These are phyloP conservation scores for Tauraco hartlaubi DNA, from an alignment of 2,797 vertebrate genomes.

Conservation along the genomic window DNA sequence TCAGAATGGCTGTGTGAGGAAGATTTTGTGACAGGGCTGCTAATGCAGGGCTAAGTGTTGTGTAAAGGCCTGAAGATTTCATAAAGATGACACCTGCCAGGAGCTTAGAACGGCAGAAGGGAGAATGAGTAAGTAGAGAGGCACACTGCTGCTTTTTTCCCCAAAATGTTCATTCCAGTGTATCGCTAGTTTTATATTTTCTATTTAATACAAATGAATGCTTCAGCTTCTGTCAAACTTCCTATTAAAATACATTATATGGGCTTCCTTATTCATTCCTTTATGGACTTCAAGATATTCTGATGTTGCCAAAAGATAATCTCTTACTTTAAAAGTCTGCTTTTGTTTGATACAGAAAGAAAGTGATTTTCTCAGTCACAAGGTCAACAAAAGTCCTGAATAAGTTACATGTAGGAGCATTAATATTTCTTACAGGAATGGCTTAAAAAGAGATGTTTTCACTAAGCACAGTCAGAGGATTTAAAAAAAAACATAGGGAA, in stretches of 20 bases:
- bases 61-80: neutral
- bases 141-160: neutral
- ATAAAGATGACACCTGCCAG: neutral
- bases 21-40: neutral
- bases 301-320: neutral
- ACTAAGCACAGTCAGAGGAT: neutral
- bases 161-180: neutral
- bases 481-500: neutral
- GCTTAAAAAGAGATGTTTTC: constrained; percentile 3
- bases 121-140: neutral
- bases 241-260: constrained; percentile 19
- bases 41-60: neutral
- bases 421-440: neutral
- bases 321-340: neutral
- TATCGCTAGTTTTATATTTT: neutral
- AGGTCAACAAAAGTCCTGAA: neutral
- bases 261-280: neutral
- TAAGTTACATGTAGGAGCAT: neutral
- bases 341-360: neutral
- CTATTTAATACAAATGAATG: neutral
- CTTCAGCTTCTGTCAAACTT: constrained; percentile 3
- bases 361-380: constrained; percentile 21
- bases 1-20: rapidly evolving
- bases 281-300: neutral
- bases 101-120: neutral